phyloP scores from a whole-genome alignment of 1,140 invertebrate species.

The Campoletis sonorensis region DNA sequence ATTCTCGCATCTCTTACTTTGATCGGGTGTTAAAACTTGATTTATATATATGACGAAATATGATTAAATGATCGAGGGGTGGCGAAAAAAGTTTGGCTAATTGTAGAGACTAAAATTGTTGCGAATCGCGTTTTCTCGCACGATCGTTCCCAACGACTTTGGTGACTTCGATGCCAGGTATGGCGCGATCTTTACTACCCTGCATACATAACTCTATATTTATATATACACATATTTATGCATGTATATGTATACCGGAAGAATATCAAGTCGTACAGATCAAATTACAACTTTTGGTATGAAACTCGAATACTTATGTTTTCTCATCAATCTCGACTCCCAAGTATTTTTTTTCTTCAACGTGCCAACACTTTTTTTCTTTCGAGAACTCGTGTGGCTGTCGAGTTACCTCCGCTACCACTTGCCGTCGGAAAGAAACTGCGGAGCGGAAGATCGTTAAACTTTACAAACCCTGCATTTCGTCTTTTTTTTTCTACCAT shows the following conservation, averaged over 20 bases:
- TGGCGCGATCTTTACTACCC: neutral
- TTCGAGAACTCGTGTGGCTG: neutral
- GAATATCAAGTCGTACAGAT: neutral
- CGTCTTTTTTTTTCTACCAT: neutral
- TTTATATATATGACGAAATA: no score
- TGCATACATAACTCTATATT: neutral
- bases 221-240: neutral
- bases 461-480: neutral
- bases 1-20: neutral
- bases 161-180: constrained; percentile 45
- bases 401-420: neutral
- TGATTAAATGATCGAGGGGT: no score
- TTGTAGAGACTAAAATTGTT: neutral
- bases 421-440: neutral
- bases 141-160: neutral
- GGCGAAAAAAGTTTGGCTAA: neutral
- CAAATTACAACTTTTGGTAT: neutral
- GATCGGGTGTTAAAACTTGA: no score
- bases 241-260: neutral
- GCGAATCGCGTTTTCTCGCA: neutral
- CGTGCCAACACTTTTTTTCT: no score
- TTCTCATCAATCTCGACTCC: no score
- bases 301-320: no score
- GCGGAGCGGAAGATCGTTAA: neutral
- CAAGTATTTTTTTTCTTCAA: no score